Percentiles rank a stretch among this genome's conserved stretches.
Evolutionary conservation across 2,797 vertebrate genomes (phyloP).

Genomic region (Carcharodon carcharias): DNA sequence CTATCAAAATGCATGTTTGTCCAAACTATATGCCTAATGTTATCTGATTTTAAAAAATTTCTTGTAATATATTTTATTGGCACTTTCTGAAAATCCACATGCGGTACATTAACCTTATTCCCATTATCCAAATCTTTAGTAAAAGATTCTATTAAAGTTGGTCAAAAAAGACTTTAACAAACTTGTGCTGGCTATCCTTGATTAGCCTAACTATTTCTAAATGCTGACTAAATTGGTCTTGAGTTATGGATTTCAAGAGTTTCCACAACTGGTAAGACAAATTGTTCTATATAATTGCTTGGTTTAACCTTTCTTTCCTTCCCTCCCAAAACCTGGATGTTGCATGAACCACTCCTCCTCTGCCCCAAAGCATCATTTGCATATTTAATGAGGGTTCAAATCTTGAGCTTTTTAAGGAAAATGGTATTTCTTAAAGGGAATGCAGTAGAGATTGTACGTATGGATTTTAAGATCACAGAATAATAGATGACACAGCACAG

Average conservation of each 20-base stretch:
- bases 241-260: neutral
- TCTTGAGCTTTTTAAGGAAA: neutral
- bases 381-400: neutral
- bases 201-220: neutral
- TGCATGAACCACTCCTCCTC: neutral
- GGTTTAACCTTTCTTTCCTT: neutral
- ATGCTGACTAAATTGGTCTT: neutral
- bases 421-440: neutral
- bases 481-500: neutral
- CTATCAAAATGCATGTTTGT: neutral
- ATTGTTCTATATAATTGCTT: neutral
- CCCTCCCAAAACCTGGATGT: neutral
- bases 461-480: neutral
- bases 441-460: neutral
- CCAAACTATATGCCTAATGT: neutral
- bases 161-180: neutral
- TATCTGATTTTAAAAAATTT: neutral
- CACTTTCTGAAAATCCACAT: neutral
- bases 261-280: neutral
- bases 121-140: neutral
- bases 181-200: neutral
- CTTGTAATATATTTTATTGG: neutral
- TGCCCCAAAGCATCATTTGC: neutral
- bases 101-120: neutral
- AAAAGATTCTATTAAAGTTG: neutral